A percentile compares a stretch with the other conserved stretches of the same genome.
These are phyloP conservation scores for Megaptera novaeangliae DNA, from an alignment of 2,113 vertebrate genomes.

Conservation along the genomic window DNA sequence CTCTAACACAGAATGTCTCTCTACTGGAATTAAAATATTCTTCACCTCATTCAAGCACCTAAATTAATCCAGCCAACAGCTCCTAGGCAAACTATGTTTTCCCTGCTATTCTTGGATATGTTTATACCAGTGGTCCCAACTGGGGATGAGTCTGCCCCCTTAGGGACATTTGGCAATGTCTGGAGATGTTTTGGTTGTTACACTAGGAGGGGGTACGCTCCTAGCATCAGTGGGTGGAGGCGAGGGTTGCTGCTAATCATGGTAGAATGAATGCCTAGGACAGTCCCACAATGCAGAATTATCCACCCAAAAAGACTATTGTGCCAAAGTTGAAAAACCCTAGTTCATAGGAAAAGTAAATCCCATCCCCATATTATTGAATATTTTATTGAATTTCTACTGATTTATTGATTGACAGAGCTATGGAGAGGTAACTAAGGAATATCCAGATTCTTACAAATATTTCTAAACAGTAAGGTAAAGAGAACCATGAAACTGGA, in stretches of 20 bases:
- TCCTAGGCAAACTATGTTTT: not conserved
- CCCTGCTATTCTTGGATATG: not conserved
- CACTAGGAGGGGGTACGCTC: accelerated
- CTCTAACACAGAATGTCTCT: not conserved
- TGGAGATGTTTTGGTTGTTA: not conserved
- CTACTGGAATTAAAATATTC: not conserved
- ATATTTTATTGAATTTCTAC: not conserved
- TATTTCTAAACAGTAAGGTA: not conserved
- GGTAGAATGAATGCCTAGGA: accelerated
- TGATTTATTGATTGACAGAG: not conserved
- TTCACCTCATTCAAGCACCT: not conserved
- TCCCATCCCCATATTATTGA: not conserved
- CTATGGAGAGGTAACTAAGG: not conserved
- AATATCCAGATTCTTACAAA: not conserved
- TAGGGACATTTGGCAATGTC: not conserved
- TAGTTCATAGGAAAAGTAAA: not conserved
- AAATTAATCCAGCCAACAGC: not conserved
- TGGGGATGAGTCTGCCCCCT: not conserved
- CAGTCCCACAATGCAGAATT: not conserved
- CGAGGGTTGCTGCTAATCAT: too few species aligned
- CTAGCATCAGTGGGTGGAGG: accelerated
- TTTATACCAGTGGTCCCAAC: not conserved
- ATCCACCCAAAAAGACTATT: accelerated
- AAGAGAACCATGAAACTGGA: not conserved
- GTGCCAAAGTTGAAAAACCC: too few species aligned